A percentile compares a stretch with the other conserved stretches of the same genome.
phyloP scores from a whole-genome alignment of 2,797 vertebrate species.

The Sebastes oblongus region DNA sequence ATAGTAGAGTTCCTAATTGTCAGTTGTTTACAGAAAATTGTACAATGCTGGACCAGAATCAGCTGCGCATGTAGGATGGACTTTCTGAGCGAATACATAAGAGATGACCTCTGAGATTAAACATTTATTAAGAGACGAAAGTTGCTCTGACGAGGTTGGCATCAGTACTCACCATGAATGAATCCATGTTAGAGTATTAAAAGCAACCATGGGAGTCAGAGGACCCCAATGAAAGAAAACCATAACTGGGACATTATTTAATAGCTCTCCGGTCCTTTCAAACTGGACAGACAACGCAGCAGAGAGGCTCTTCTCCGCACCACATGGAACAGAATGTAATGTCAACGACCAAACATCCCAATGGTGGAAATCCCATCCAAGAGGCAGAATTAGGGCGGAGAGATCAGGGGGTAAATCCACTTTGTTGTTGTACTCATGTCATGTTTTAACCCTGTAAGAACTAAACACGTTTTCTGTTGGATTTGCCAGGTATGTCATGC shows the following conservation, averaged over 20 bases:
- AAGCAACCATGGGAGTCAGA: slow-evolving; percentile 21
- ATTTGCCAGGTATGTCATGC: neutral
- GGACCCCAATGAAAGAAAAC: neutral
- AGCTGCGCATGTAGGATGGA: neutral
- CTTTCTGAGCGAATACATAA: neutral
- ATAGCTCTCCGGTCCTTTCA: neutral
- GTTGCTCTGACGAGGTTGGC: neutral
- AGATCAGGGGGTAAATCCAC: slow-evolving; percentile 52
- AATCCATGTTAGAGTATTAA: slow-evolving; percentile 40
- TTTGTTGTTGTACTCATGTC: slow-evolving; percentile 35
- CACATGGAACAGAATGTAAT: slow-evolving; percentile 29
- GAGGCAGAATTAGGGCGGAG: slow-evolving; percentile 48
- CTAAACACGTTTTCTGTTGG: neutral
- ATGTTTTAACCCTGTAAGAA: slow-evolving; percentile 9
- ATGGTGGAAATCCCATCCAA: slow-evolving; percentile 53
- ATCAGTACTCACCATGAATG: slow-evolving; percentile 36
- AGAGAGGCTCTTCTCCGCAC: slow-evolving; percentile 11
- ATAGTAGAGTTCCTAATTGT: neutral
- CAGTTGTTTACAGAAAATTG: neutral
- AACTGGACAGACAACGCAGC: neutral
- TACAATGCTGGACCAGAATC: neutral
- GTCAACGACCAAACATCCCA: slow-evolving; percentile 41
- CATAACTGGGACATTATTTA: slow-evolving; percentile 1
- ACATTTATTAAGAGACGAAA: slow-evolving; percentile 4
- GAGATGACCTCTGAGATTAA: slow-evolving; percentile 21